Evolutionary conservation across 2,113 vertebrate species (phyloP), one percentile per base, ranked within the genome.

Genomic region (Brachypodius melanocephalos): DNA sequence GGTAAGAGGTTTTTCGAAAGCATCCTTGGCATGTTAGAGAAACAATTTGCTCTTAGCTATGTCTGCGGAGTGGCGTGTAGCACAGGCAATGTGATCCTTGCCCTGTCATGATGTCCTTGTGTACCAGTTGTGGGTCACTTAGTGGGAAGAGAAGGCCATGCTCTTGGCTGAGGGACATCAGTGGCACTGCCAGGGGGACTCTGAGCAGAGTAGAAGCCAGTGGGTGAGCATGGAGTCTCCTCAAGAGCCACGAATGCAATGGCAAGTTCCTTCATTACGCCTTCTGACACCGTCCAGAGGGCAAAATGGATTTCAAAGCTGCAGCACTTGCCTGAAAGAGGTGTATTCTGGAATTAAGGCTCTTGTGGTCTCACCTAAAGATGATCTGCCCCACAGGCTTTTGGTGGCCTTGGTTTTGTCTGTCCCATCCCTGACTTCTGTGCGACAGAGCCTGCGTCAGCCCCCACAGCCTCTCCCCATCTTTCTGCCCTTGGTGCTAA

Each of bases 81-180:
- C 19, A 1, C 34, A 78, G 59, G 77, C 0, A 2, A 46, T 42
- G 38, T 0, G 6, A 48, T 69, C 58, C 43, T 25, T 43, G 16
- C 17, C 58, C 8, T 55, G 8, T 46, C 2, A 2, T 20, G 20
- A 22, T 88, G 62, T 75, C 74, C 57, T 46, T 48, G 18, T 45
- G 71, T 45, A 48, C 9, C 2, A 2, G 28, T 5, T 4, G 3
- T 46, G 42, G 40, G 34, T 59, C 42, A 83, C 25, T 16, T 0
- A 7, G 52, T 0, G 0, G 45, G 31, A 85, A 51, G 19, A 66
- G 25, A 46, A 90, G n/a, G 38, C 26, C 7, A 18, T 14, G 46
- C 14, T 65, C 36, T 26, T 42, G 54, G 62, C 62, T 43, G 31
- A 76, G 19, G 42, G 63, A 45, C 54, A 91, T n/a, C 0, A 1